phyloP scores from a whole-genome alignment of 2,113 vertebrate genomes.

The Gnathonemus echidnorhynchus region DNA sequence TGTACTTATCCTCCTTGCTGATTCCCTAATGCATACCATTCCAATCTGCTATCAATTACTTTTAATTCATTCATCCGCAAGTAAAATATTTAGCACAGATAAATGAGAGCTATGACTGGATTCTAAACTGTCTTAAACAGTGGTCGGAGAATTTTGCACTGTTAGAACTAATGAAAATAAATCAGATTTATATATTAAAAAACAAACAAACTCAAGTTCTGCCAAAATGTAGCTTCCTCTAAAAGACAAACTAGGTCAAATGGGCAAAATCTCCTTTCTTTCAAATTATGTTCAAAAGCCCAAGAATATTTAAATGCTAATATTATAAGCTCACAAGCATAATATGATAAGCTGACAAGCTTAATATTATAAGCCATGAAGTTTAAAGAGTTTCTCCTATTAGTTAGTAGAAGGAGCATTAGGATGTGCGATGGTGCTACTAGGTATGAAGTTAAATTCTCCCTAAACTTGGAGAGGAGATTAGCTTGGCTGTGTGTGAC shows the following conservation, averaged over 20 bases:
- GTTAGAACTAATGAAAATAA: conserved; percentile 24
- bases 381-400: conserved; percentile 70
- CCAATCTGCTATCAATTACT: not conserved
- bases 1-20: not conserved
- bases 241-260: conserved; percentile 53
- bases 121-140: not conserved
- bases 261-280: conserved; percentile 55
- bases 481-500: conserved; percentile 63
- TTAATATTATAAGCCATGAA: conserved; percentile 69
- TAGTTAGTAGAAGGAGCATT: conserved; percentile 67
- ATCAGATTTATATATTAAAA: conserved; percentile 19
- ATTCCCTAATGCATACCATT: not conserved
- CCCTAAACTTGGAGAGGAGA: conserved; percentile 53
- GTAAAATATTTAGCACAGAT: not conserved
- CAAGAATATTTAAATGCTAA: conserved; percentile 71
- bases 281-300: conserved; percentile 59
- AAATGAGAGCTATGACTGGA: not conserved
- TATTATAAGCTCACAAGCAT: conserved; percentile 74
- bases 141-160: not conserved
- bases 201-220: conserved; percentile 26
- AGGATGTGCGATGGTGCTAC: conserved; percentile 57
- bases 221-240: conserved; percentile 25
- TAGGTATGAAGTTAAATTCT: conserved; percentile 67
- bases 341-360: conserved; percentile 77
- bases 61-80: not conserved